phyloP scores from a whole-genome alignment of 2,797 vertebrate species.

The Tenualosa ilisha region DNA sequence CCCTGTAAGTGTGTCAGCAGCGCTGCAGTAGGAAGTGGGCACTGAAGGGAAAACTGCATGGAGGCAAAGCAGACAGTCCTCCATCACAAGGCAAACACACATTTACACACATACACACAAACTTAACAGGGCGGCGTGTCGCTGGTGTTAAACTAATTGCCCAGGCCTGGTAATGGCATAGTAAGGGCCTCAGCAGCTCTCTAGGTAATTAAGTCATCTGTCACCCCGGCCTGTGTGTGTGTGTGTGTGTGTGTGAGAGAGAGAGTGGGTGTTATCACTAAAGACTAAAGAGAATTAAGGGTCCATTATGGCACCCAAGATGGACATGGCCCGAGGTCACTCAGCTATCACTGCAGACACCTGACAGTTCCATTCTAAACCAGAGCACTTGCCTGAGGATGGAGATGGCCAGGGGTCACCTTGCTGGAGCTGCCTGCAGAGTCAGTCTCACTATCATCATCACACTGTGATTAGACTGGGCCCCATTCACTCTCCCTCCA shows the following conservation, averaged over 20 bases:
- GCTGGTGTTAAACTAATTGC: not conserved
- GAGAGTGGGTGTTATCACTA: not conserved
- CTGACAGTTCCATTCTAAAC: not conserved
- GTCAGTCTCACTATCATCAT: not conserved
- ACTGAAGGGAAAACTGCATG: not conserved
- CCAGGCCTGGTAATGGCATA: not conserved
- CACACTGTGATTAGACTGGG: not conserved
- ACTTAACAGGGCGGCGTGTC: not conserved
- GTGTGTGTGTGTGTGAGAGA: too few relatives aligned
- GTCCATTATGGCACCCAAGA: not conserved
- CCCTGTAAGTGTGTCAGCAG: not conserved
- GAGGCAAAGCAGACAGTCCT: not conserved
- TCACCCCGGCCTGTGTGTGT: not conserved
- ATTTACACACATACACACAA: not conserved
- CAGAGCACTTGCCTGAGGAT: not conserved
- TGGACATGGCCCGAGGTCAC: not conserved
- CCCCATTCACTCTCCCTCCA: too few relatives aligned
- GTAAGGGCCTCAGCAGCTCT: not conserved
- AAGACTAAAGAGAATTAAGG: not conserved
- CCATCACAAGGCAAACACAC: not conserved
- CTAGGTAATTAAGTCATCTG: not conserved
- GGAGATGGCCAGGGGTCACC: not conserved
- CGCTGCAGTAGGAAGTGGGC: not conserved
- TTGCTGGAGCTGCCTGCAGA: too few relatives aligned
- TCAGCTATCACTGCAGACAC: not conserved